Evolutionary conservation across 1,140 invertebrate genomes (phyloP).

Genomic region (Panagrolaimus sp.): DNA sequence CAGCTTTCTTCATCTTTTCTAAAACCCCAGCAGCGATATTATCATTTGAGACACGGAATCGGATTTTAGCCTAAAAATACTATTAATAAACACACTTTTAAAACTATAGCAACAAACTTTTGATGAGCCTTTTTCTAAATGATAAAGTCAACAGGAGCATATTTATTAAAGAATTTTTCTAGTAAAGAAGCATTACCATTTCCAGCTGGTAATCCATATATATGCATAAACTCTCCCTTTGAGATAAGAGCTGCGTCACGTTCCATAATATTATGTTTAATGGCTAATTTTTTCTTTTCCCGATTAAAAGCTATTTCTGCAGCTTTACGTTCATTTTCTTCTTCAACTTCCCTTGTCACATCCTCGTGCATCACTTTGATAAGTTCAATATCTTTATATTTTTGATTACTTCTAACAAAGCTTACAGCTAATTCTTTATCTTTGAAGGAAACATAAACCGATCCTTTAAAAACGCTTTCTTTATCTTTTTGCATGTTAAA

Average conservation of each 20-base stretch:
- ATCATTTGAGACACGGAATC: too few species aligned
- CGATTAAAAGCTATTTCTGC: conserved; percentile 55
- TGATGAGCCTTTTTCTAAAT: too few species aligned
- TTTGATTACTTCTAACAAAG: conserved; percentile 68
- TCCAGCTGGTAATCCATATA: conserved; percentile 34
- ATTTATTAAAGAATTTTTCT: conserved; percentile 49
- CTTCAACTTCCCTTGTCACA: conserved; percentile 65
- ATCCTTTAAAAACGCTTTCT: conserved; percentile 71
- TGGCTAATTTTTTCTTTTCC: conserved; percentile 60
- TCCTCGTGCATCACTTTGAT: conserved; percentile 58
- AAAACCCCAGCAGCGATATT: too few species aligned
- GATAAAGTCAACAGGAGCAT: conserved; percentile 36
- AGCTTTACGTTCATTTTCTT: conserved; percentile 59
- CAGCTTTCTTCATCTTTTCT: too few species aligned
- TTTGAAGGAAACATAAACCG: conserved; percentile 79
- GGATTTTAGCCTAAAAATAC: too few species aligned
- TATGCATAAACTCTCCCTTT: conserved; percentile 48
- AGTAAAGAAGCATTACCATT: neutral
- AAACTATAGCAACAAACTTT: too few species aligned
- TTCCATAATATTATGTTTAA: conserved; percentile 5
- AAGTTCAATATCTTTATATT: conserved; percentile 67
- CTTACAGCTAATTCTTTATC: conserved; percentile 68
- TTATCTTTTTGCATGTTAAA: conserved; percentile 60
- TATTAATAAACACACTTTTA: too few species aligned
- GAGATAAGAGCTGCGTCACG: conserved; percentile 31